These are phyloP conservation scores for Acanthosepion lycidas DNA, from an alignment of 2,888 invertebrate genomes.

Conservation along the genomic window DNA sequence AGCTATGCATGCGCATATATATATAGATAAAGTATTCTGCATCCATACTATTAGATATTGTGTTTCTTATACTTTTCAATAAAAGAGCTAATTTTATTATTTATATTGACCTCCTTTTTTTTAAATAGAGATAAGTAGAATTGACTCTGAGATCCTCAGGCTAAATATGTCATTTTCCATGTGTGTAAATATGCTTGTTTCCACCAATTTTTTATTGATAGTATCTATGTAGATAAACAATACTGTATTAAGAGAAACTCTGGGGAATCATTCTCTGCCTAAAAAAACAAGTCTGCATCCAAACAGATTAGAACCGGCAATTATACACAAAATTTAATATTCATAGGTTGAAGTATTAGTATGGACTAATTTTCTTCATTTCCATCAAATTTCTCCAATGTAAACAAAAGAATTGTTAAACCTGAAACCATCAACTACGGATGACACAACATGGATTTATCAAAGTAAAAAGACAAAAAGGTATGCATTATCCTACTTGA, in stretches of 20 bases:
- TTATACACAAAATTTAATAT: not conserved
- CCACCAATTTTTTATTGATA: not conserved
- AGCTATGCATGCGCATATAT: no score
- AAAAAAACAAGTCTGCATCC: not conserved
- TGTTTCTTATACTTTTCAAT: not conserved
- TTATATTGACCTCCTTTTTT: not conserved
- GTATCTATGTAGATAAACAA: not conserved
- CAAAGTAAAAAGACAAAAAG: no score
- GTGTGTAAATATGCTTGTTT: not conserved
- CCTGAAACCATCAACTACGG: no score
- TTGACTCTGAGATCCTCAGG: not conserved
- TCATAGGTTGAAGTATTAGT: not conserved
- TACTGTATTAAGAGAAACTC: not conserved
- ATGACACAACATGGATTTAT: no score
- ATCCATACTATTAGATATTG: not conserved
- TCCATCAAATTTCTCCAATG: not conserved
- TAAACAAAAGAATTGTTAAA: no score
- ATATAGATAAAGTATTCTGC: no score
- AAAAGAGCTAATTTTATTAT: conserved; percentile 4
- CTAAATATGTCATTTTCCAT: conserved; percentile 33
- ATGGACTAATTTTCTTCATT: not conserved
- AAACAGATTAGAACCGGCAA: not conserved
- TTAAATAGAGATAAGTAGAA: conserved; percentile 4
- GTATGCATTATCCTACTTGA: no score
- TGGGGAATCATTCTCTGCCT: not conserved